Percentiles rank a stretch among this genome's conserved stretches.
These are phyloP conservation scores for Clunio marinus DNA, from an alignment of 2,888 invertebrate genomes.

Conservation along the genomic window DNA sequence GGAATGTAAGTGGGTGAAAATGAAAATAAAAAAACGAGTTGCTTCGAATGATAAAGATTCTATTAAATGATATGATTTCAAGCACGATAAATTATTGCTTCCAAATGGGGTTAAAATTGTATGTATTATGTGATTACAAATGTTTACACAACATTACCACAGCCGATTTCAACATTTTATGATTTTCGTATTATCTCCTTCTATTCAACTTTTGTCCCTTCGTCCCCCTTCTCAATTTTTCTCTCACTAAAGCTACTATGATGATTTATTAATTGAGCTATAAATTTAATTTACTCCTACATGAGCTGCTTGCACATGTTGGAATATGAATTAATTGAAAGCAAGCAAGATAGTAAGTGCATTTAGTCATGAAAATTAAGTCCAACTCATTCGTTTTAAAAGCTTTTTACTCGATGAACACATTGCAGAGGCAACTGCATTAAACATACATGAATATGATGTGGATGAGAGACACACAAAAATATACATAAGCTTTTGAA, in stretches of 20 bases:
- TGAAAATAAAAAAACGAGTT: not conserved
- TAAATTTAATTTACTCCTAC: constrained; percentile 4
- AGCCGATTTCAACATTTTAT: not conserved
- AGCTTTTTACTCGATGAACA: not conserved
- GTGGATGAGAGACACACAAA: not conserved
- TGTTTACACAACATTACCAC: constrained; percentile 20
- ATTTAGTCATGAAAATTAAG: constrained; percentile 22
- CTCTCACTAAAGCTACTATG: not conserved
- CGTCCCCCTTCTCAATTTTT: not conserved
- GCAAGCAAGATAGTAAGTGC: constrained; percentile 1
- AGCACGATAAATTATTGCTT: not conserved
- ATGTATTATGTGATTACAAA: constrained; percentile 10
- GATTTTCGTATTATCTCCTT: not conserved
- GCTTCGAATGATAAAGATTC: constrained; percentile 15
- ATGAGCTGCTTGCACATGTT: not conserved
- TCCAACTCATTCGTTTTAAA: not conserved
- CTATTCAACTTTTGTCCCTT: not conserved
- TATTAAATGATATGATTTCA: constrained; percentile 1
- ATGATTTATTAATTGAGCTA: constrained; percentile 14
- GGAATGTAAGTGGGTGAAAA: not conserved
- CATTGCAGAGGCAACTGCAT: constrained; percentile 2
- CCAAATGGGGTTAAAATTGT: not conserved
- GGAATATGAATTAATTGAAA: constrained; percentile 7
- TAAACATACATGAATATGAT: not conserved
- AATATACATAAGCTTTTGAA: too few relatives aligned